These are phyloP conservation scores for Dorcus hopei DNA, from an alignment of 2,888 invertebrate species.

Conservation along the genomic window DNA sequence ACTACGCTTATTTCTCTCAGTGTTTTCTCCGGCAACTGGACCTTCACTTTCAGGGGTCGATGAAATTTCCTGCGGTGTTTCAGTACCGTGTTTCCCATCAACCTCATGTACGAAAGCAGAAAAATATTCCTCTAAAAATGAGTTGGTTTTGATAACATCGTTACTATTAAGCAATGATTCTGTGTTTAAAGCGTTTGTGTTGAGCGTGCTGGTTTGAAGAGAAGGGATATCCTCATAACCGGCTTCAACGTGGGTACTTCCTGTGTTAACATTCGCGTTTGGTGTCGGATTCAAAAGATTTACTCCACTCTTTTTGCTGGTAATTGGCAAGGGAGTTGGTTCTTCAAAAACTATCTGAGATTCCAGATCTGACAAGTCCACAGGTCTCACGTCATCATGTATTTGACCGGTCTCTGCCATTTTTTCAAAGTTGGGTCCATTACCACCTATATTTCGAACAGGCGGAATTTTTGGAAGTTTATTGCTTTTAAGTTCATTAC, in stretches of 20 bases:
- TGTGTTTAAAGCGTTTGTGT: no score
- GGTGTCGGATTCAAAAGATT: not conserved
- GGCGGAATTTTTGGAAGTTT: slow-evolving; percentile 15
- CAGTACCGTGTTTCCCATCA: no score
- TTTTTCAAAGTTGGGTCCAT: slow-evolving; percentile 32
- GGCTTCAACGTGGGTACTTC: not conserved
- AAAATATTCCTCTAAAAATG: no score
- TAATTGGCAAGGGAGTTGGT: not conserved
- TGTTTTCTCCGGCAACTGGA: no score
- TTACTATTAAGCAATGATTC: no score
- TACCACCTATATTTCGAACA: slow-evolving; percentile 16
- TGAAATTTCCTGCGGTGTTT: no score
- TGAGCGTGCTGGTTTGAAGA: slow-evolving; percentile 9
- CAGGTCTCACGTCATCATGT: slow-evolving; percentile 38
- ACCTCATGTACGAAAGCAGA: no score
- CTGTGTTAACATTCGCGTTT: not conserved
- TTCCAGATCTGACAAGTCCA: slow-evolving; percentile 38
- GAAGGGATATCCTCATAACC: slow-evolving; percentile 20
- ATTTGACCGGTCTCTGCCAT: slow-evolving; percentile 43
- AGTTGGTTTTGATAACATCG: no score
- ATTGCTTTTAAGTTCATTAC: slow-evolving; percentile 38
- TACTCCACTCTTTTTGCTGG: not conserved
- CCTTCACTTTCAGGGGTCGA: no score
- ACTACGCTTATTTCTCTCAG: no score
- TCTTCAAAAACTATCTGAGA: slow-evolving; percentile 36